phyloP scores from a whole-genome alignment of 1,140 invertebrate genomes.

The Armadillidium nasatum region DNA sequence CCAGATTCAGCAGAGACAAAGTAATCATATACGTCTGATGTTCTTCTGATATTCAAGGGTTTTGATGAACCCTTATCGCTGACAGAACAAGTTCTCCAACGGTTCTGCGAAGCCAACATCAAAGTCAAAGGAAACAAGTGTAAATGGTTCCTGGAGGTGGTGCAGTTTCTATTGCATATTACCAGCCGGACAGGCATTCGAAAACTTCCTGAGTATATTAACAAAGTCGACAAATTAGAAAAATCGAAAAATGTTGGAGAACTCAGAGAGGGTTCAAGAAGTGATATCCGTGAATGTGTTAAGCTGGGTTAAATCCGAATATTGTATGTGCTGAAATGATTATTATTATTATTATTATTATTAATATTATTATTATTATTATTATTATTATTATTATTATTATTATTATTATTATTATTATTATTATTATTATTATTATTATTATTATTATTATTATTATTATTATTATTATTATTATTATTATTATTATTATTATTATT shows the following conservation, averaged over 20 bases:
- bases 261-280: no score
- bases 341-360: no score
- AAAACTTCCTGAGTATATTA: background rate
- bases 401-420: no score
- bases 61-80: background rate
- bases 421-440: no score
- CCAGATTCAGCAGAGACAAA: background rate
- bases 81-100: background rate
- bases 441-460: no score
- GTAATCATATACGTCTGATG: background rate
- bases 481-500: no score
- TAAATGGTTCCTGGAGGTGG: background rate
- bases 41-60: background rate
- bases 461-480: no score
- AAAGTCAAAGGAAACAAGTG: background rate
- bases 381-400: no score
- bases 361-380: no score
- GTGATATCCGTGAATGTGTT: no score
- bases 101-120: background rate
- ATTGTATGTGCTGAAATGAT: no score
- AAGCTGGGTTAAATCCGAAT: no score
- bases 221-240: background rate
- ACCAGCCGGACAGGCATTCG: background rate
- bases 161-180: background rate
- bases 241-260: background rate